A percentile compares a stretch with the other conserved stretches of the same genome.
Conservation (phyloP, 2,113 vertebrate species). For the Nothoprocta pentlandii region DNA sequence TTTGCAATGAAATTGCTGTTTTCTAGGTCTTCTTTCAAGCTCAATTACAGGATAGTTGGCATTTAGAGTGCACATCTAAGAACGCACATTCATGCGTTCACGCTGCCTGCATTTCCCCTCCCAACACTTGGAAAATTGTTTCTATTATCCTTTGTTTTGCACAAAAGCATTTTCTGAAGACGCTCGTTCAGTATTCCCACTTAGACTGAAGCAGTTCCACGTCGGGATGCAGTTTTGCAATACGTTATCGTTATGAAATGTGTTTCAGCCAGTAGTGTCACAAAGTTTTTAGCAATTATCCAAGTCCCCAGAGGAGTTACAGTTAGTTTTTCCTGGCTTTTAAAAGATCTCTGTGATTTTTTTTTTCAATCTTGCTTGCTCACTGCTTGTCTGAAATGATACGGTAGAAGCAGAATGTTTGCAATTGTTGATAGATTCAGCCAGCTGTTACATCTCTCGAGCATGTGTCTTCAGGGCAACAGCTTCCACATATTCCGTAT, state of each 20-base stretch:
- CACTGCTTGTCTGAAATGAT: constrained; percentile 64
- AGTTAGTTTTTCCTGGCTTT: constrained; percentile 29
- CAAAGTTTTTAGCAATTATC: constrained; percentile 51
- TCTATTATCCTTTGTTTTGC: not conserved
- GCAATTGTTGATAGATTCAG: constrained; percentile 70
- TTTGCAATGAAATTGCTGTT: not conserved
- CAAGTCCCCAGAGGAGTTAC: constrained; percentile 47
- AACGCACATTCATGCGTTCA: not conserved
- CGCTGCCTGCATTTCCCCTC: not conserved
- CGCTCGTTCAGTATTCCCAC: not conserved
- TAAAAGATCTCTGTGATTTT: constrained; percentile 62
- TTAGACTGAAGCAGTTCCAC: not conserved
- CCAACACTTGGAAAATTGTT: not conserved
- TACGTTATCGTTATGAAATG: not conserved
- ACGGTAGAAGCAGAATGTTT: constrained; percentile 70
- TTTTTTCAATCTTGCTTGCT: constrained; percentile 1
- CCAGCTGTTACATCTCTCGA: constrained; percentile 70
- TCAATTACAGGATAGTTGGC: not conserved
- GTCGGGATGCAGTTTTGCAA: not conserved
- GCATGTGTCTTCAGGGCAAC: constrained; percentile 72
- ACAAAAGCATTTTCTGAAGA: not conserved
- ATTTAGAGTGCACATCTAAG: not conserved
- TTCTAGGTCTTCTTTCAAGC: not conserved
- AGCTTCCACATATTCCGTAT: constrained; percentile 66
- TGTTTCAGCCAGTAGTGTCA: constrained; percentile 1